These are phyloP conservation scores for Gastrophryne carolinensis DNA, from an alignment of 2,797 vertebrate species.

Conservation along the genomic window DNA sequence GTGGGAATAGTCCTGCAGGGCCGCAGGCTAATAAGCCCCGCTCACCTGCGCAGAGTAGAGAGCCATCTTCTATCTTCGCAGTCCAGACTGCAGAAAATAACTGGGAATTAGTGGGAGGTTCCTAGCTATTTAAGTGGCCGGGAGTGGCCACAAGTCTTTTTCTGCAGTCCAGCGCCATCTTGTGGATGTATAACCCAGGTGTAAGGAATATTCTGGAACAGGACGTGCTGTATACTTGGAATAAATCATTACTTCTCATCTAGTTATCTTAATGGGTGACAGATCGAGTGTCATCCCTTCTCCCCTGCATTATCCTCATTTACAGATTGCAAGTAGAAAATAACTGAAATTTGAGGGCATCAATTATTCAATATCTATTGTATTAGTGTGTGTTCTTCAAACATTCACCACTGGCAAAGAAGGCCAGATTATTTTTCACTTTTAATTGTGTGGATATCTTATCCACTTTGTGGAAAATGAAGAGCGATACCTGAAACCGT, in stretches of 20 bases:
- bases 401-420: slow-evolving; percentile 73
- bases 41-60: too few species aligned
- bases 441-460: slow-evolving; percentile 90
- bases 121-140: too few species aligned
- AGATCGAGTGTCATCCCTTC: slow-evolving; percentile 72
- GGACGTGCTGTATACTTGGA: too few species aligned
- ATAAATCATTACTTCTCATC: slow-evolving; percentile 74
- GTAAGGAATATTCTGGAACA: too few species aligned
- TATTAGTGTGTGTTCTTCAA: slow-evolving; percentile 77
- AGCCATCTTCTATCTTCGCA: too few species aligned
- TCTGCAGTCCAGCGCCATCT: too few species aligned
- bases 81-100: too few species aligned
- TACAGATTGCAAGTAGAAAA: slow-evolving; percentile 82
- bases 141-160: too few species aligned
- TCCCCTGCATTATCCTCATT: slow-evolving; percentile 82
- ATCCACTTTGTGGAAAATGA: slow-evolving; percentile 79
- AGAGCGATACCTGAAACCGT: slow-evolving; percentile 78
- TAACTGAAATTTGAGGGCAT: slow-evolving; percentile 73
- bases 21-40: too few species aligned
- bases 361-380: slow-evolving; percentile 80
- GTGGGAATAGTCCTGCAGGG: too few species aligned
- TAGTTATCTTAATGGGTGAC: slow-evolving; percentile 89
- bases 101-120: too few species aligned
- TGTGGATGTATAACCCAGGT: too few species aligned
- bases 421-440: slow-evolving; percentile 84